Evolutionary conservation across 2,888 invertebrate genomes (phyloP).

Genomic region (Catocala sponsa): DNA sequence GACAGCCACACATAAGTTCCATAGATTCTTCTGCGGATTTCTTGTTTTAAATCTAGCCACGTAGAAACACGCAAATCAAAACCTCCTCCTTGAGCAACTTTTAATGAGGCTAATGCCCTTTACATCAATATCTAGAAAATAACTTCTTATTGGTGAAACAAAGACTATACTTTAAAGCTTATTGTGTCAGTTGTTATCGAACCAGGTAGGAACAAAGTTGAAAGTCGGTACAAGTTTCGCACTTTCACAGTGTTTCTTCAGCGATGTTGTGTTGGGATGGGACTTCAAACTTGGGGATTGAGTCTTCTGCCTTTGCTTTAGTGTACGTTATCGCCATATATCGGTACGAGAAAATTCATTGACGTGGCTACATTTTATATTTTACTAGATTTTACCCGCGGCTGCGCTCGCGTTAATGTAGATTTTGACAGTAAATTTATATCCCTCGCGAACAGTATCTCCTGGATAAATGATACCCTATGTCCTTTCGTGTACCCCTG

Average conservation of each 20-base stretch:
- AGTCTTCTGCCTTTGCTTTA: constrained; percentile 18
- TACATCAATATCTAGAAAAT: background rate
- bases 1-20: too few relatives aligned
- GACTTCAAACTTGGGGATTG: constrained; percentile 29
- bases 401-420: too few relatives aligned
- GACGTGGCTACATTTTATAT: background rate
- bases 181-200: constrained; percentile 48
- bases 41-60: too few relatives aligned
- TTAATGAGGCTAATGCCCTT: too few relatives aligned
- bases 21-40: too few relatives aligned
- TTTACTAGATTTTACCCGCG: background rate
- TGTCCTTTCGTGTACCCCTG: too few relatives aligned
- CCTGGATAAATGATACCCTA: too few relatives aligned
- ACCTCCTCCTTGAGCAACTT: too few relatives aligned
- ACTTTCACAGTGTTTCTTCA: constrained; percentile 30
- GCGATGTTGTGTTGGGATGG: constrained; percentile 24
- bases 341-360: background rate
- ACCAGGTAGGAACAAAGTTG: constrained; percentile 33
- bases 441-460: too few relatives aligned
- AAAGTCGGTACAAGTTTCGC: constrained; percentile 28
- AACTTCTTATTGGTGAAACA: constrained; percentile 7
- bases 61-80: too few relatives aligned
- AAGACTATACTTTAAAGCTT: constrained; percentile 39
- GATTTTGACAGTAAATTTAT: too few relatives aligned
- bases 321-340: constrained; percentile 5